These are phyloP conservation scores for Hydractinia echinata DNA, from an alignment of 30 jellyfish, hydroid and myxozoan species.

Conservation along the genomic window DNA sequence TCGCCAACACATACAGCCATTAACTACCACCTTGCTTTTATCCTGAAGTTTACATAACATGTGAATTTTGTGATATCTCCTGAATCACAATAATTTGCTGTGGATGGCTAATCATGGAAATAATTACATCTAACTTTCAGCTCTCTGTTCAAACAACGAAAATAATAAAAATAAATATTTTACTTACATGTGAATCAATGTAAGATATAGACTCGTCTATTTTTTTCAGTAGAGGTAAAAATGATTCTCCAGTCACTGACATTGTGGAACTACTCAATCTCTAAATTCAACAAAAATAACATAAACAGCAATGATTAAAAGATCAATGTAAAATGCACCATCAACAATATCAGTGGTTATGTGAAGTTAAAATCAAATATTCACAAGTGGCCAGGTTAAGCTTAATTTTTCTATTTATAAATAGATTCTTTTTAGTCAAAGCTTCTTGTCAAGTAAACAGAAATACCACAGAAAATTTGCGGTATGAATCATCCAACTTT, in stretches of 20 bases:
- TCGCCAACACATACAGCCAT: too few species aligned
- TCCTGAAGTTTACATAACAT: too few species aligned
- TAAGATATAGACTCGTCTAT: slow-evolving; percentile 84
- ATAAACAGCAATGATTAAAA: neutral
- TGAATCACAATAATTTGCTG: too few species aligned
- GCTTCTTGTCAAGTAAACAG: too few species aligned
- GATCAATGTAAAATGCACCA: neutral
- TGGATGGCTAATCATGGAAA: too few species aligned
- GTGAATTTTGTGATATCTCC: too few species aligned
- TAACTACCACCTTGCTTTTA: too few species aligned
- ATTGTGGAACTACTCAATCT: slow-evolving; percentile 56
- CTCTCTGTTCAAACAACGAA: too few species aligned
- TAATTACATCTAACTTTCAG: too few species aligned
- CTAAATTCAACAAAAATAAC: slow-evolving; percentile 22
- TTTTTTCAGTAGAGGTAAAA: slow-evolving; percentile 67
- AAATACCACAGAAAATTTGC: too few species aligned
- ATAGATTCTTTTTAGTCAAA: too few species aligned
- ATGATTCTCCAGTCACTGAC: slow-evolving; percentile 88
- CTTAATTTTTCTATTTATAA: neutral
- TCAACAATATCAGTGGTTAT: neutral
- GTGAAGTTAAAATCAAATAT: neutral
- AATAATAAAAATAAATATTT: neutral
- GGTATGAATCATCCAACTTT: too few species aligned
- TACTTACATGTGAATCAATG: slow-evolving; percentile 73
- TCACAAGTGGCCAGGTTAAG: neutral